phyloP scores from a whole-genome alignment of 2,888 invertebrate genomes.

The Mimumesa dahlbomi region DNA sequence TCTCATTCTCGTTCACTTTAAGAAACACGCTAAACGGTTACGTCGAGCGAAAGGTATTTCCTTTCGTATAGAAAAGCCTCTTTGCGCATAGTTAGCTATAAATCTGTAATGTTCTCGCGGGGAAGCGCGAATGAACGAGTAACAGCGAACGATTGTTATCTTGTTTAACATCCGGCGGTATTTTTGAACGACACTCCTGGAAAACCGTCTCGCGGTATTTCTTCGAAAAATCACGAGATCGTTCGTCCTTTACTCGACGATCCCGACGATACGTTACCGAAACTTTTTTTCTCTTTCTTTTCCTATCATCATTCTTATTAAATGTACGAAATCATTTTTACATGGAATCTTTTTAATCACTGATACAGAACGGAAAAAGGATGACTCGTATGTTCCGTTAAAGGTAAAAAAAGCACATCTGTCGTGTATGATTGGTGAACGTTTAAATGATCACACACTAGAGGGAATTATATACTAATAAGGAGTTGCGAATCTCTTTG shows the following conservation, averaged over 20 bases:
- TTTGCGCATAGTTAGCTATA: constrained; percentile 16
- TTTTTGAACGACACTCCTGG: constrained; percentile 38
- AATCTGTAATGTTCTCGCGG: constrained; percentile 14
- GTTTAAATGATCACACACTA: constrained; percentile 20
- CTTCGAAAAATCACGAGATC: constrained; percentile 16
- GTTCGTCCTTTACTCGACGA: not conserved
- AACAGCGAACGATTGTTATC: constrained; percentile 48
- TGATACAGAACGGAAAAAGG: no score
- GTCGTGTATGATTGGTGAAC: no score
- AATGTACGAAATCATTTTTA: no score
- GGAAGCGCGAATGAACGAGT: constrained; percentile 37
- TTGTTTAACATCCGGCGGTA: constrained; percentile 42
- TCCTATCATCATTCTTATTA: no score
- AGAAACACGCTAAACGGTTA: constrained; percentile 6
- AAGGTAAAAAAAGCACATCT: no score
- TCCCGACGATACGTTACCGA: no score
- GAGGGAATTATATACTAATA: not conserved
- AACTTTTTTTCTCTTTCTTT: no score
- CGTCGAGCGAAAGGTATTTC: constrained; percentile 26
- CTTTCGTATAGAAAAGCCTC: constrained; percentile 15
- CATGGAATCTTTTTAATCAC: no score
- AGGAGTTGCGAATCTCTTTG: constrained; percentile 13
- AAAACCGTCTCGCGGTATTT: constrained; percentile 33
- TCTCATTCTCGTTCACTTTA: not conserved
- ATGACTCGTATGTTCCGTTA: no score